Conservation (phyloP, 2,797 vertebrate species). For the Danio kyathit region DNA sequence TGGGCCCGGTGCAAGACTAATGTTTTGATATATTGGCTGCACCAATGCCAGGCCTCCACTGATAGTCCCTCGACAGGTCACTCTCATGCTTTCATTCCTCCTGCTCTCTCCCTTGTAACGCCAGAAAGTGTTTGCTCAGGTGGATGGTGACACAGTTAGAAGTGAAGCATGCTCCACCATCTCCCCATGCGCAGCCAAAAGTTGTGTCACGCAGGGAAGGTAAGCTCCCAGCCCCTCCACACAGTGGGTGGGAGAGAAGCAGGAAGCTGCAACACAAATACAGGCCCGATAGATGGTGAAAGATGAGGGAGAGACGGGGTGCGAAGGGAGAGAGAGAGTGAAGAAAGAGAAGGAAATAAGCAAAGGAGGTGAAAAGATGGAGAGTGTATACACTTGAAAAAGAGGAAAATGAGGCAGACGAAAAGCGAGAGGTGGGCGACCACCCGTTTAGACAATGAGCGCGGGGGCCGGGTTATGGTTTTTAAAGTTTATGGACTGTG, state of each 20-base stretch:
- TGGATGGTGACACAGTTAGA: slow-evolving; percentile 97
- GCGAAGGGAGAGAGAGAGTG: slow-evolving; percentile 41
- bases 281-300: slow-evolving; percentile 54
- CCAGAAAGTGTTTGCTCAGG: slow-evolving; percentile 95
- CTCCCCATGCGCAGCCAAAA: slow-evolving; percentile 85
- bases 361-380: slow-evolving; percentile 59
- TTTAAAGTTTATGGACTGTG: slow-evolving; percentile 80
- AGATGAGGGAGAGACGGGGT: slow-evolving; percentile 53
- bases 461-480: slow-evolving; percentile 74
- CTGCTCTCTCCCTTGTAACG: slow-evolving; percentile 60
- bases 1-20: slow-evolving; percentile 93
- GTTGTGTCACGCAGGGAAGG: slow-evolving; percentile 91
- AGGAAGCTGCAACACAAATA: slow-evolving; percentile 72
- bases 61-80: slow-evolving; percentile 81
- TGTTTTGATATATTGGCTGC: slow-evolving; percentile 95
- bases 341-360: slow-evolving; percentile 49
- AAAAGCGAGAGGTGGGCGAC: slow-evolving; percentile 63
- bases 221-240: slow-evolving; percentile 80
- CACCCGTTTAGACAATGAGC: slow-evolving; percentile 80
- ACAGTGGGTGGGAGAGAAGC: slow-evolving; percentile 81
- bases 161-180: slow-evolving; percentile 87
- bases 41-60: slow-evolving; percentile 90
- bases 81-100: slow-evolving; percentile 45
- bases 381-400: slow-evolving; percentile 31
- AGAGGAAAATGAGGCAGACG: slow-evolving; percentile 4